Evolutionary conservation across 2,113 vertebrate species (phyloP).

Genomic region (Spizaetus ornatus): DNA sequence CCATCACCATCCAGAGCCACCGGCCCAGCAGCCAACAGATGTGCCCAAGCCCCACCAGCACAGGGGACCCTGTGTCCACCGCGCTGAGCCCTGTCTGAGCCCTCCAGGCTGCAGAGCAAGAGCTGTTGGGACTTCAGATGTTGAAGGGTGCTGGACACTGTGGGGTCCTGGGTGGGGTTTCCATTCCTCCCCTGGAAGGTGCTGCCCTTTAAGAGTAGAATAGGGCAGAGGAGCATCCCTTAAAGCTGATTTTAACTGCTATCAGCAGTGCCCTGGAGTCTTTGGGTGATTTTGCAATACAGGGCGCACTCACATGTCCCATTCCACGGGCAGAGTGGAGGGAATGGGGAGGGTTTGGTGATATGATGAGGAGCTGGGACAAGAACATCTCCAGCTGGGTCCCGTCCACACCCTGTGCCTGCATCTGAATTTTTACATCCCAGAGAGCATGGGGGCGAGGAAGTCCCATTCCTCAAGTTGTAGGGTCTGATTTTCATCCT

Average conservation of each 20-base stretch:
- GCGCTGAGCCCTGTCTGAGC: fast-evolving
- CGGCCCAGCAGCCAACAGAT: background rate
- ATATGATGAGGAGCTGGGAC: background rate
- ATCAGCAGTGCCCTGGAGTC: background rate
- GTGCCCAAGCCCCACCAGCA: background rate
- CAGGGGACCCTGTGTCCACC: fast-evolving
- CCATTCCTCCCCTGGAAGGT: background rate
- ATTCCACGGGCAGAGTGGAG: background rate
- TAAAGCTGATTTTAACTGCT: background rate
- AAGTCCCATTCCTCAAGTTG: background rate
- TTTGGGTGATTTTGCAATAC: background rate
- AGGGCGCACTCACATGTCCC: fast-evolving
- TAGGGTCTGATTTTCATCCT: background rate
- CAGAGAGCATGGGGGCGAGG: fast-evolving
- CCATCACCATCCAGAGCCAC: background rate
- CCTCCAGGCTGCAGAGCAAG: background rate
- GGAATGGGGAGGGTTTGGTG: background rate
- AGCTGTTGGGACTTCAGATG: fast-evolving
- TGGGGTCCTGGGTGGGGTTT: background rate
- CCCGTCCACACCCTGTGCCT: background rate
- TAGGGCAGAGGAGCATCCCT: background rate
- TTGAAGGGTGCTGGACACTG: fast-evolving
- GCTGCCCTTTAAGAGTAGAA: background rate
- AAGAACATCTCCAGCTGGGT: background rate
- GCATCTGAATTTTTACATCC: background rate